Evolutionary conservation across 2,113 vertebrate genomes (phyloP).

Genomic region (Elachura formosa): DNA sequence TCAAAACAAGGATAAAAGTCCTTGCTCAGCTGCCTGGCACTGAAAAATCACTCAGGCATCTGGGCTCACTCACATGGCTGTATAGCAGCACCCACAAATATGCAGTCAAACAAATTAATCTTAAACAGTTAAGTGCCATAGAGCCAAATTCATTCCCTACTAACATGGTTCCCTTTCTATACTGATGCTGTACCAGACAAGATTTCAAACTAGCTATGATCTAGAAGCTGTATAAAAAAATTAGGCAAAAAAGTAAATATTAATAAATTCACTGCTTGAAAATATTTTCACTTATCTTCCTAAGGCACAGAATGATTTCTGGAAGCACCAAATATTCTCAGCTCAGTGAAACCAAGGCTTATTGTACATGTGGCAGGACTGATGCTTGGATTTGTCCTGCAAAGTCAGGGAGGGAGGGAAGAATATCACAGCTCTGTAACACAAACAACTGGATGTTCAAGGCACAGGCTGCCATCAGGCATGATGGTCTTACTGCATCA

Average conservation of each 20-base stretch:
- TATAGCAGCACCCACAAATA: neutral
- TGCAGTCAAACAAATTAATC: neutral
- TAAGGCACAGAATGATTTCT: neutral
- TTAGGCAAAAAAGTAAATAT: neutral
- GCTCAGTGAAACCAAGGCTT: neutral
- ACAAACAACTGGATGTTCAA: neutral
- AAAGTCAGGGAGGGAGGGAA: neutral
- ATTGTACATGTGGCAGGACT: neutral
- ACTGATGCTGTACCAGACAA: neutral
- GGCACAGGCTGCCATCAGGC: neutral
- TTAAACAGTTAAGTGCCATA: neutral
- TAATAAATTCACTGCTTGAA: conserved; percentile 48
- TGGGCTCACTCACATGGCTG: neutral
- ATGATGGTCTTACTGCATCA: neutral
- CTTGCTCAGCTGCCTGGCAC: neutral
- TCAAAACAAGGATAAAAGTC: neutral
- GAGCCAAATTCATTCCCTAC: neutral
- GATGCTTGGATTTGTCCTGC: neutral
- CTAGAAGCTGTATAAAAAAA: neutral
- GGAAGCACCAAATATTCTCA: neutral
- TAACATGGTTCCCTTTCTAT: neutral
- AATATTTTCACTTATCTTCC: neutral
- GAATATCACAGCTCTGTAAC: neutral
- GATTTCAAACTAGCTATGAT: neutral
- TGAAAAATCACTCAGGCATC: neutral